phyloP scores from a whole-genome alignment of 2,113 vertebrate species.

The Oreochromis spilurus region DNA sequence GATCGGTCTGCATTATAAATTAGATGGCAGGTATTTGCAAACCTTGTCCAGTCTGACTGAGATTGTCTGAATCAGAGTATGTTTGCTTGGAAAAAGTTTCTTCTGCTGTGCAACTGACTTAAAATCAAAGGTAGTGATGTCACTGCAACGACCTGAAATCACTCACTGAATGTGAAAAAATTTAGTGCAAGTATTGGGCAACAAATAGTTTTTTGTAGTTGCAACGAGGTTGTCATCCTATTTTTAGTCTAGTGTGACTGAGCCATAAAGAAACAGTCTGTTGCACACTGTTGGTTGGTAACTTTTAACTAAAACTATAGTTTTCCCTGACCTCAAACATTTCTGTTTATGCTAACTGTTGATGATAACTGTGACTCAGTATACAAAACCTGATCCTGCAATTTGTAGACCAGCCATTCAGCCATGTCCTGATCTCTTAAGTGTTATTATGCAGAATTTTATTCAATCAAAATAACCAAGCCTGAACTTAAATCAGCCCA shows the following conservation, averaged over 20 bases:
- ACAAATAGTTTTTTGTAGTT: too few species aligned
- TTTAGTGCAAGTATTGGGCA: too few species aligned
- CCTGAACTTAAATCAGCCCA: background rate
- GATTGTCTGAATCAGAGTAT: background rate
- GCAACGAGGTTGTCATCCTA: too few species aligned
- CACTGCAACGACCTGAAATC: background rate
- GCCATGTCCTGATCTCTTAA: background rate
- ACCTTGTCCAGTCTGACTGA: background rate
- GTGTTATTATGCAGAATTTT: background rate
- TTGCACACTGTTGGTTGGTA: background rate
- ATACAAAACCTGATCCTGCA: background rate
- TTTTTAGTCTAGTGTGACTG: background rate
- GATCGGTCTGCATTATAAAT: background rate
- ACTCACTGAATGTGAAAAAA: background rate
- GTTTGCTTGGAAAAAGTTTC: background rate
- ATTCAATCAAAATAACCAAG: background rate
- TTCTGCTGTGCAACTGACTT: background rate
- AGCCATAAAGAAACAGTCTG: background rate
- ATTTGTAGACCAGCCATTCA: background rate
- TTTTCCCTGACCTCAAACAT: background rate
- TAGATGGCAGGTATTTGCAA: background rate
- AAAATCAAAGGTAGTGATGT: background rate
- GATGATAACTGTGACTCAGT: background rate
- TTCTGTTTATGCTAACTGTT: background rate
- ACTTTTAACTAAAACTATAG: background rate